phyloP scores from a whole-genome alignment of 1,140 invertebrate genomes.

The Ruditapes philippinarum region DNA sequence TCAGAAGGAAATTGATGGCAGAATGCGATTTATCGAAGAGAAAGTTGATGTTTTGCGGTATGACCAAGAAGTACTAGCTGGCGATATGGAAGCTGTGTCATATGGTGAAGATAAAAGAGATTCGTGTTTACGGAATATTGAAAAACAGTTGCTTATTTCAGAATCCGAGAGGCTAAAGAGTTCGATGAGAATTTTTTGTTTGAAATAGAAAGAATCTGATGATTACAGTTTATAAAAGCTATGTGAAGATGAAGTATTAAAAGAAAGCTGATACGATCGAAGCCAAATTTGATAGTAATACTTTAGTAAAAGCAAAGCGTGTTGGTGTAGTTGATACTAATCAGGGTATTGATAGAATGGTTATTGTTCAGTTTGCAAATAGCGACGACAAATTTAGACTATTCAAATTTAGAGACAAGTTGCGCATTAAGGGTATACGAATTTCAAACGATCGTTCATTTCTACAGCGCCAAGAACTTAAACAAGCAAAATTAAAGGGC shows the following conservation, averaged over 20 bases:
- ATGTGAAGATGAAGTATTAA: no score
- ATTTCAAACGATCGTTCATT: constrained; percentile 35
- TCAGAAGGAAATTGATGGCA: not conserved
- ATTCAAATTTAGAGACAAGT: not conserved
- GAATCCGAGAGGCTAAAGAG: not conserved
- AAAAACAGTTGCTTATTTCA: not conserved
- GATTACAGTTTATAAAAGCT: no score
- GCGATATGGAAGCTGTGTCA: not conserved
- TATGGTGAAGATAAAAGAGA: not conserved
- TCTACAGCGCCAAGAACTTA: constrained; percentile 6
- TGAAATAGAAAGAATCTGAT: not conserved
- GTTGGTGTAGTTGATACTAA: not conserved
- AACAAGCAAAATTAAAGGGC: not conserved
- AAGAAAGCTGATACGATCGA: not conserved
- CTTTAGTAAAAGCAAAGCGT: not conserved
- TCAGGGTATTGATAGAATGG: not conserved
- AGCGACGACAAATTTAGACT: constrained; percentile 26
- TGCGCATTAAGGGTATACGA: not conserved
- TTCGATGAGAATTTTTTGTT: not conserved
- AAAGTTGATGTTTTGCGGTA: not conserved
- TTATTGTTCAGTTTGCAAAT: not conserved
- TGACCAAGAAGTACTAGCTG: not conserved
- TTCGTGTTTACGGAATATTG: not conserved
- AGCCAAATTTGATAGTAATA: not conserved
- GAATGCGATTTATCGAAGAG: not conserved